phyloP scores from a whole-genome alignment of 2,113 vertebrate genomes.

The Pelecanoides urinatrix region DNA sequence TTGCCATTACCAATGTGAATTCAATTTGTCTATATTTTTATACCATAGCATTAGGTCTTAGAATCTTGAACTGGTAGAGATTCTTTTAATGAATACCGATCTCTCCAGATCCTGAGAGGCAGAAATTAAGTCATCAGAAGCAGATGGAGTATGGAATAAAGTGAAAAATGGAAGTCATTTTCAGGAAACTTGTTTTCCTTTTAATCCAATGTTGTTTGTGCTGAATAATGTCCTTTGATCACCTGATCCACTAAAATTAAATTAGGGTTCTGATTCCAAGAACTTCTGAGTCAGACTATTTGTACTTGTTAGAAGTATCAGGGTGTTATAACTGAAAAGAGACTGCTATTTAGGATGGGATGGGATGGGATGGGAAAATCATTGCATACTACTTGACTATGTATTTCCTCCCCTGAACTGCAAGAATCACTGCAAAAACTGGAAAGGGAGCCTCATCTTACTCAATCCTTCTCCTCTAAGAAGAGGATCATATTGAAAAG shows the following conservation, averaged over 20 bases:
- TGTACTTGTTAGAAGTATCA: not conserved
- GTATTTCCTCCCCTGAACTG: not conserved
- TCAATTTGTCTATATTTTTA: conserved; percentile 57
- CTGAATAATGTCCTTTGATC: not conserved
- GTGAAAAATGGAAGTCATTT: not conserved
- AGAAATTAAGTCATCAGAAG: conserved; percentile 25
- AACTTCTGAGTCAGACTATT: not conserved
- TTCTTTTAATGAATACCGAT: not conserved
- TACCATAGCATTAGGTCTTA: not conserved
- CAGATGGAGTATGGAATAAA: not conserved
- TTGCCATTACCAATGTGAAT: conserved; percentile 39
- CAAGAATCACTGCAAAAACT: not conserved
- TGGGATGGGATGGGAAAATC: not conserved
- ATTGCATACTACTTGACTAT: not conserved
- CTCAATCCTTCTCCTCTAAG: not conserved
- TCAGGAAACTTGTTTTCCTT: conserved; percentile 2
- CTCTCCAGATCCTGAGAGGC: not conserved
- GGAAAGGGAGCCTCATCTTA: not conserved
- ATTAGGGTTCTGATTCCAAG: not conserved
- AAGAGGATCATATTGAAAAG: not conserved
- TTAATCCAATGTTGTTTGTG: not conserved
- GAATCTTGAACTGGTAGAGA: not conserved
- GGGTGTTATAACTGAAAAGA: not conserved
- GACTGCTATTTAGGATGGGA: not conserved
- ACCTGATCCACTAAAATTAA: not conserved